phyloP scores from a whole-genome alignment of 2,113 vertebrate genomes.

The Labeo rohita region DNA sequence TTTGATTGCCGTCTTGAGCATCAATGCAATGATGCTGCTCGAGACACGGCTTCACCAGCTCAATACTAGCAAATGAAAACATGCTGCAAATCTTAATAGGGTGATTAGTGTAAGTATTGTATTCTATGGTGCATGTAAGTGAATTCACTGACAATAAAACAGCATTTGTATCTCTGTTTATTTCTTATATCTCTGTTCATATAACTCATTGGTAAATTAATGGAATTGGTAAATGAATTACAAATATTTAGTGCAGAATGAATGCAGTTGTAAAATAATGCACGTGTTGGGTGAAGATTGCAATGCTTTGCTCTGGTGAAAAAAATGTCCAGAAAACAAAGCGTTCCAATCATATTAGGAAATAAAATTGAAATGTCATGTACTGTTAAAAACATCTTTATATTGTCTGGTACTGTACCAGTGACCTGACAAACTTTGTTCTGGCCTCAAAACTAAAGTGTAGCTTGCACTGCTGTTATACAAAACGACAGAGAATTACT shows the following conservation, averaged over 20 bases:
- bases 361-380: no score
- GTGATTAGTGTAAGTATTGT: neutral
- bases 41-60: neutral
- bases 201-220: neutral
- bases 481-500: neutral
- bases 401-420: neutral
- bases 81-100: neutral
- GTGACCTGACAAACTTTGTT: conserved; percentile 5
- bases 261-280: neutral
- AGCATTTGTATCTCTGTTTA: neutral
- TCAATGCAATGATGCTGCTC: neutral
- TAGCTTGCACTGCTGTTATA: neutral
- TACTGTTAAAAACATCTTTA: neutral
- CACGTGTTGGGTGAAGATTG: neutral
- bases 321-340: no score
- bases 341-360: no score
- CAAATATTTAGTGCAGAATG: neutral
- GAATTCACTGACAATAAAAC: neutral
- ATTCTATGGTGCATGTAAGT: neutral
- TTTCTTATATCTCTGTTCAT: neutral
- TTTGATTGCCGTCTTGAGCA: neutral
- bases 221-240: neutral
- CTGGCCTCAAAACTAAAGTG: neutral
- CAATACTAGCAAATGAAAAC: neutral
- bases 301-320: no score